These are phyloP conservation scores for Sebastes variabilis DNA, from an alignment of 2,797 vertebrate genomes.

Conservation along the genomic window DNA sequence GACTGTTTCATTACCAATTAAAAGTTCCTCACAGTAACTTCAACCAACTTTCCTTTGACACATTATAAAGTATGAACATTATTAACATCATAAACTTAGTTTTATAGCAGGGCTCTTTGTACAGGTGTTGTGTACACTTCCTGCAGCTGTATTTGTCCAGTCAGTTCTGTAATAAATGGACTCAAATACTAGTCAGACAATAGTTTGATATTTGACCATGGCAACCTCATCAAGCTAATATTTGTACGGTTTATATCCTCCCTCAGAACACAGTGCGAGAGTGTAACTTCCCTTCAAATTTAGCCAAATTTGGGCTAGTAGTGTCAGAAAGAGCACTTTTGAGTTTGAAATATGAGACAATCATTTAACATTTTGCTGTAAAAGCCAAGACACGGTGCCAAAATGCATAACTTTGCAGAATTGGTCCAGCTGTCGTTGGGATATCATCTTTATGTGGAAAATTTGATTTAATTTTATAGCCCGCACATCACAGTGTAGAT, in stretches of 20 bases:
- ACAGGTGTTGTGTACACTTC: not conserved
- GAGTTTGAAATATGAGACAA: slow-evolving; percentile 4
- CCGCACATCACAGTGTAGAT: not conserved
- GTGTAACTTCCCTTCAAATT: not conserved
- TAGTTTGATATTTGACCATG: not conserved
- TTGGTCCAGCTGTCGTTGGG: not conserved
- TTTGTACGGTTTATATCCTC: not conserved
- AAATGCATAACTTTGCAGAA: slow-evolving; percentile 10
- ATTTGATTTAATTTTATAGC: not conserved
- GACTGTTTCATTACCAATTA: not conserved
- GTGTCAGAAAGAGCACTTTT: not conserved
- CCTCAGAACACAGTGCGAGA: not conserved
- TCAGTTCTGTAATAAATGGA: not conserved
- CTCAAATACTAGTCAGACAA: not conserved
- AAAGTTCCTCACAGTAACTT: not conserved
- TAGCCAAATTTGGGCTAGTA: not conserved
- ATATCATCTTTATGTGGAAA: not conserved
- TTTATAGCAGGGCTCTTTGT: not conserved
- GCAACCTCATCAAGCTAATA: not conserved
- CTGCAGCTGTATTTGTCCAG: not conserved
- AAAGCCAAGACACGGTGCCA: not conserved
- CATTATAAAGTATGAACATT: not conserved
- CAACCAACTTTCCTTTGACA: not conserved
- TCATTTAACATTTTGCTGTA: not conserved
- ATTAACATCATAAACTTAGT: not conserved